Conservation (phyloP, 2,113 vertebrate genomes). For the Carettochelys insculpta region DNA sequence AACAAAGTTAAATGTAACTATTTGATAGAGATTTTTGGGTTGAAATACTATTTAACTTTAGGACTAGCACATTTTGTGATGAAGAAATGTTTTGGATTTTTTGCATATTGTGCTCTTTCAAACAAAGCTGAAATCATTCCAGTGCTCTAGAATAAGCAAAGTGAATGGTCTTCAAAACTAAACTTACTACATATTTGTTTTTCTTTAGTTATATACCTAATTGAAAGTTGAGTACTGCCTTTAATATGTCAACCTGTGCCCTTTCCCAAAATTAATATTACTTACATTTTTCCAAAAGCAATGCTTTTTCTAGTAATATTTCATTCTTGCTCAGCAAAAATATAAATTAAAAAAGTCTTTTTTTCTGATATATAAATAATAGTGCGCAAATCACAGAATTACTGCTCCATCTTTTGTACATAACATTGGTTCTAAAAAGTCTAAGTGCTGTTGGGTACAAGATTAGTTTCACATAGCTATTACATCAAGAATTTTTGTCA, state of each 20-base stretch:
- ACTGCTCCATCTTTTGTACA: background rate
- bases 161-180: conserved; percentile 20
- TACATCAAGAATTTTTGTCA: background rate
- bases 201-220: background rate
- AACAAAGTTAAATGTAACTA: background rate
- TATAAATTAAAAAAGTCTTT: too few species aligned
- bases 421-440: background rate
- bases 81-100: conserved; percentile 21
- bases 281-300: background rate
- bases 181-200: background rate
- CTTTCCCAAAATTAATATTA: background rate
- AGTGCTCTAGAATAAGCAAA: conserved; percentile 19
- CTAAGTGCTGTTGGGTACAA: background rate
- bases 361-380: background rate
- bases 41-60: conserved; percentile 9
- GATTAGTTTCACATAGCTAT: background rate
- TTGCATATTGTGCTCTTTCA: conserved; percentile 7
- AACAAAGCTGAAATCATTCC: conserved; percentile 16
- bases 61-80: conserved; percentile 11
- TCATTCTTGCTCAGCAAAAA: background rate
- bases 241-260: background rate
- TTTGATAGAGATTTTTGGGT: rapidly evolving
- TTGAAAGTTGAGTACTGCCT: background rate
- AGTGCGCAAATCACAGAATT: background rate
- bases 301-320: background rate